phyloP scores from a whole-genome alignment of 2,113 vertebrate species.

The Pelmatolapia mariae region DNA sequence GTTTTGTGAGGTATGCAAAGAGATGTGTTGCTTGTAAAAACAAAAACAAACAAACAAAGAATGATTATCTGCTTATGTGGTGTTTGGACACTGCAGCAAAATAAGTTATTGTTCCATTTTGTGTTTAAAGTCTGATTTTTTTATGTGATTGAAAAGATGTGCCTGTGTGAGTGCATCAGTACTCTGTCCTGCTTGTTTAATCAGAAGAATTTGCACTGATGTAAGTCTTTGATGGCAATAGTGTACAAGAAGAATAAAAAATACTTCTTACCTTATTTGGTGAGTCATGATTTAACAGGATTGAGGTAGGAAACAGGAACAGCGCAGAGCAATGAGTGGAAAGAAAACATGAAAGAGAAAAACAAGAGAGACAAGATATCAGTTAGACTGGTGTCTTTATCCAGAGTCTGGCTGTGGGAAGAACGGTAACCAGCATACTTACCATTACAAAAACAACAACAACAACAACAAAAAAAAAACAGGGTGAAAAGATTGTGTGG shows the following conservation, averaged over 20 bases:
- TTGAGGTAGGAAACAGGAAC: neutral
- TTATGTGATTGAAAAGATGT: neutral
- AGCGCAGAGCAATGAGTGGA: neutral
- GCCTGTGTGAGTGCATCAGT: neutral
- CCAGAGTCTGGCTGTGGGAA: constrained; percentile 7
- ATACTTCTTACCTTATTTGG: constrained; percentile 68
- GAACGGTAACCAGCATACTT: constrained; percentile 39
- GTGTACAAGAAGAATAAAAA: neutral
- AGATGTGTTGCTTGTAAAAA: neutral
- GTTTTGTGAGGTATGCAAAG: neutral
- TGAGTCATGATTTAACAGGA: constrained; percentile 11
- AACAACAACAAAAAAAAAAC: neutral
- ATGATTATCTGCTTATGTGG: neutral
- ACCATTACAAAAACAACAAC: constrained; percentile 21
- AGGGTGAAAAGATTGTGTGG: neutral
- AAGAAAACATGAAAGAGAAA: constrained; percentile 54
- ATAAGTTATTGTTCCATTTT: neutral
- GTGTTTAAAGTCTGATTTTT: neutral
- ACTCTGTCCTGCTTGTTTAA: neutral
- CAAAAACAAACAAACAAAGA: neutral
- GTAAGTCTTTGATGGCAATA: neutral
- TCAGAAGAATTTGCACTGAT: rapidly evolving
- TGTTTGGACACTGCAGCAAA: neutral
- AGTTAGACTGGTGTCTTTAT: constrained; percentile 44
- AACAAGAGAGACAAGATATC: constrained; percentile 11